Base-by-base conservation (phyloP, 2,888 invertebrate species). In the Aphidius colemani region DNA sequence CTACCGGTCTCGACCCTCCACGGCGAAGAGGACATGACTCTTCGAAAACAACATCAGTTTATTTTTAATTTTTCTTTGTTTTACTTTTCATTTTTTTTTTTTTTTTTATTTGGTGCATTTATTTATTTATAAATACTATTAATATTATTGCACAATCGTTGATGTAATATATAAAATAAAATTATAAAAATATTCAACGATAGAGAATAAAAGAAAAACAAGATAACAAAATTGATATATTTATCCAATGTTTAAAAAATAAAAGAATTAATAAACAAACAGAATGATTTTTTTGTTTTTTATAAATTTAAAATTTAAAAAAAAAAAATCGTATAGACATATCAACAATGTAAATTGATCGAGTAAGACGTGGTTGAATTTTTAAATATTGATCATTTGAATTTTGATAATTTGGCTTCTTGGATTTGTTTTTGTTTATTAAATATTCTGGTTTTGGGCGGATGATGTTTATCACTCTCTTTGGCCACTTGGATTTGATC, bases 1-100 rank as follows among this genome's bases (percentile, higher is more conserved):
- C 79, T 81, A 81, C 73, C 80, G 80, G 76, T 76, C 72, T 72
- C 78, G 75, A 53, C 60, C 78, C 81, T 82, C 64, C 67, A 78
- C 78, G 80, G 81, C 75, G 81, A 83, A 83, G 82, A 82, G 82
- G 82, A 80, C 78, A 78, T 73, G 79, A 76, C 82, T 83, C 83
- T 83, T 83, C 82, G 82, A 82, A 83, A 83, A 83, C 82, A 83
- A 83, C 81, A 83, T 82, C 80, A 78, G n/a, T 61, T 77, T 78
- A 74, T 78, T 73, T 70, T 73, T 76, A 67, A 63, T 69, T 69
- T 65, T 61, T 66, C 65, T 56, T 46, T 48, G 60, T 13, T 11
- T 48, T 7, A 44, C 68, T 66, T 71, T 50, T 51, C 67, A 65
- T 41, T 44, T 43, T 59, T 53, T 57, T 18, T 62, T 60, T 63